A percentile compares a stretch with the other conserved stretches of the same genome.
phyloP scores from a whole-genome alignment of 2,888 invertebrate genomes.

The Tachystola acroxantha region DNA sequence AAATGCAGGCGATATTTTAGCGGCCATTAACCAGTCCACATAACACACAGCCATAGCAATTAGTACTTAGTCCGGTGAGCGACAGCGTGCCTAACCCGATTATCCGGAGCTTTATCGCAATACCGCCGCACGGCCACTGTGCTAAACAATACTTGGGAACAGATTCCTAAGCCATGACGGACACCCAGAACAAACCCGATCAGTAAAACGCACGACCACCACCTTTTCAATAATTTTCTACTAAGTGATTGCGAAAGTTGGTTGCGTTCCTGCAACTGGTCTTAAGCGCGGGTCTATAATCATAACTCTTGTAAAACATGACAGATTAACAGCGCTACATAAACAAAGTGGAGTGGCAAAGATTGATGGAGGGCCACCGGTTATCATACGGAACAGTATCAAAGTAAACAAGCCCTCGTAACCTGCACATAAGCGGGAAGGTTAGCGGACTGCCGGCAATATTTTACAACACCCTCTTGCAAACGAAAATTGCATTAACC shows the following conservation, averaged over 20 bases:
- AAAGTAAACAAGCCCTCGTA: slow-evolving; percentile 35
- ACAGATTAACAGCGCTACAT: slow-evolving; percentile 24
- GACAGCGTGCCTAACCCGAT: slow-evolving; percentile 70
- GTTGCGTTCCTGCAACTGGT: slow-evolving; percentile 28
- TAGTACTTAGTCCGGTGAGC: slow-evolving; percentile 64
- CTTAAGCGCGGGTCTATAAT: slow-evolving; percentile 30
- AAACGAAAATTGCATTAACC: slow-evolving; percentile 62
- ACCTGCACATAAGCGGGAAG: slow-evolving; percentile 29
- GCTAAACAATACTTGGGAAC: slow-evolving; percentile 50
- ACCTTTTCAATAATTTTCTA: slow-evolving; percentile 37
- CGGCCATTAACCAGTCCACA: slow-evolving; percentile 52
- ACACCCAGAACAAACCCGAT: slow-evolving; percentile 47
- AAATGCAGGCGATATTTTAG: slow-evolving; percentile 57
- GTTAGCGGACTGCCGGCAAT: slow-evolving; percentile 31
- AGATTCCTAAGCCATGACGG: slow-evolving; percentile 55
- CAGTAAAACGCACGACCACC: slow-evolving; percentile 38
- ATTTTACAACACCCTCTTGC: slow-evolving; percentile 46
- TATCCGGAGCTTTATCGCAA: slow-evolving; percentile 59
- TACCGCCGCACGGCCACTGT: slow-evolving; percentile 37
- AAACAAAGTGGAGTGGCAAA: slow-evolving; percentile 32
- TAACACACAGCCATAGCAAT: slow-evolving; percentile 63
- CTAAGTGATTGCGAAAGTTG: slow-evolving; percentile 35
- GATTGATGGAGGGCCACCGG: slow-evolving; percentile 29
- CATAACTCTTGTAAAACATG: slow-evolving; percentile 42
- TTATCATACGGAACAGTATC: slow-evolving; percentile 34